Conservation (phyloP, 2,888 invertebrate species). For the Stenichneumon culpator region DNA sequence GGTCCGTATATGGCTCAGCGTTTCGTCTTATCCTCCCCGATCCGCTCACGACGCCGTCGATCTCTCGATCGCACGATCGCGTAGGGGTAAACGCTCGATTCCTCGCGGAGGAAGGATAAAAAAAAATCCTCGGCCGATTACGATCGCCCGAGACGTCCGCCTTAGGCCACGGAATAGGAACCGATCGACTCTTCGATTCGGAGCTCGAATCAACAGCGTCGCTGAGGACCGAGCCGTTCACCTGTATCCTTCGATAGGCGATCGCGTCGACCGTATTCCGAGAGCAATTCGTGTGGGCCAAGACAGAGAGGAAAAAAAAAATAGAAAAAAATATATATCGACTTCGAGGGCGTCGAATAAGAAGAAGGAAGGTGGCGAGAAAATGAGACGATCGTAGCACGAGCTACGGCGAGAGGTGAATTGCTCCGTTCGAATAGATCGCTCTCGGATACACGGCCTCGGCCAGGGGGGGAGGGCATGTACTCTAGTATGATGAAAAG, state of each 20-base stretch:
- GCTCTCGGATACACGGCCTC: conserved; percentile 56
- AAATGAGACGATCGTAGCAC: conserved; percentile 60
- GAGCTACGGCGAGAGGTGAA: conserved; percentile 62
- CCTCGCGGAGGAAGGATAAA: not conserved
- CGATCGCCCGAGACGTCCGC: not conserved
- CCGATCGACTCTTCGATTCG: too few species aligned
- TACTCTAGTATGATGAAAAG: conserved; percentile 54
- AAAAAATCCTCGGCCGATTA: not conserved
- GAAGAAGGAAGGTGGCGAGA: not conserved
- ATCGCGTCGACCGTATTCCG: too few species aligned
- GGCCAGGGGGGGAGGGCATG: conserved; percentile 25
- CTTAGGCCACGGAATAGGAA: too few species aligned
- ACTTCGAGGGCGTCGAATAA: not conserved
- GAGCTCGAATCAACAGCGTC: too few species aligned
- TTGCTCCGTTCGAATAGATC: conserved; percentile 61
- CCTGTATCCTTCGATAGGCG: too few species aligned
- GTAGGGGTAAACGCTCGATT: not conserved
- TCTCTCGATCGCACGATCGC: conserved; percentile 15
- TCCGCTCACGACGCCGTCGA: conserved; percentile 10
- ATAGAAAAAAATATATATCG: not conserved
- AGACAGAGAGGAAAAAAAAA: too few species aligned
- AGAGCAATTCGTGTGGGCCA: too few species aligned
- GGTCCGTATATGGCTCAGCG: conserved; percentile 73
- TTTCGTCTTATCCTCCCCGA: conserved; percentile 37
- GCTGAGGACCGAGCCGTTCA: too few species aligned